Conservation (phyloP, 2,888 invertebrate species). For the Tiliacea citrago region DNA sequence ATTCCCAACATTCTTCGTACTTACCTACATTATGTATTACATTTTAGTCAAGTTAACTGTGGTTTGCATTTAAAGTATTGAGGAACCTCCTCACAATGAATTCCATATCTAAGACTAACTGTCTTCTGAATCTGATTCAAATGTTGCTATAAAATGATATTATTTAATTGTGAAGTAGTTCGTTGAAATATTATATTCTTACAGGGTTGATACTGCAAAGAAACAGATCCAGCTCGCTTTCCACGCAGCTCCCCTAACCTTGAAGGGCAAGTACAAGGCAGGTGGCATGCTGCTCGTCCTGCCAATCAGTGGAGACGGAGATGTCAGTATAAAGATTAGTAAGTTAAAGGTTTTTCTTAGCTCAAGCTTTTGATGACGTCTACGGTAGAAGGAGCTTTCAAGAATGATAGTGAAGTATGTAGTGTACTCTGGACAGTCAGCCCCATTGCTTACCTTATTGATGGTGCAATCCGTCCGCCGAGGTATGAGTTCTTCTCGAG, state of each 20-base stretch:
- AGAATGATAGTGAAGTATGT: neutral
- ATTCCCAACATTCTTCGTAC: neutral
- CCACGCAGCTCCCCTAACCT: constrained; percentile 63
- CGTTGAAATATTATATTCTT: constrained; percentile 44
- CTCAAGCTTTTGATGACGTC: neutral
- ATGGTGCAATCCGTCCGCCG: neutral
- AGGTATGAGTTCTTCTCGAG: neutral
- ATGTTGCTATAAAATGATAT: too few relatives aligned
- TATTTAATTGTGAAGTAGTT: neutral
- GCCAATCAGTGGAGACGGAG: constrained; percentile 83
- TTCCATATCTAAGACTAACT: neutral
- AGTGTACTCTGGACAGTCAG: neutral
- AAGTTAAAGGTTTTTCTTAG: constrained; percentile 57
- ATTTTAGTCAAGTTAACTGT: neutral
- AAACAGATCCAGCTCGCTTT: constrained; percentile 70
- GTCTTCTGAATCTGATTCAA: neutral
- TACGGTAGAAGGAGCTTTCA: neutral
- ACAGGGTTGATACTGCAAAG: constrained; percentile 75
- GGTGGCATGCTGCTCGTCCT: constrained; percentile 79
- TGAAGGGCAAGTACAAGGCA: constrained; percentile 78
- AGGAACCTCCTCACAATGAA: neutral
- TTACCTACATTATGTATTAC: neutral
- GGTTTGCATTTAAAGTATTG: neutral
- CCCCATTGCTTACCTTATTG: neutral
- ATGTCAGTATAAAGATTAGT: constrained; percentile 75